A percentile compares a stretch with the other conserved stretches of the same genome.
These are phyloP conservation scores for Phaethornis superciliosus DNA, from an alignment of 2,113 vertebrate genomes.

Conservation along the genomic window DNA sequence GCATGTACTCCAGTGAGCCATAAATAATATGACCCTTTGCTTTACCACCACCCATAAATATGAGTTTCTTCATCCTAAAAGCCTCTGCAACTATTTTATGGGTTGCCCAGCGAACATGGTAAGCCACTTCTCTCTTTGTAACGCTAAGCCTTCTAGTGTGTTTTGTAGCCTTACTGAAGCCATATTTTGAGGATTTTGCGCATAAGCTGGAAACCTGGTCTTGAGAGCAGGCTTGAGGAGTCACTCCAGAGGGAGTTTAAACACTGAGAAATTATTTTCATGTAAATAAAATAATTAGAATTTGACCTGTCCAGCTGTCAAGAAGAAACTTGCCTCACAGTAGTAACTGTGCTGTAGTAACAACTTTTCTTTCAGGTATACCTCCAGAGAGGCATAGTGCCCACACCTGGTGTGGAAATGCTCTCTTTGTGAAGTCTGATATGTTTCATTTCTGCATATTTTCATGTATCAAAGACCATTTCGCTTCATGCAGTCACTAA, in stretches of 20 bases:
- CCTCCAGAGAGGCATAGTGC: background rate
- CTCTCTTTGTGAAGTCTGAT: background rate
- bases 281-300: background rate
- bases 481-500: background rate
- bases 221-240: background rate
- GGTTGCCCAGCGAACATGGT: background rate
- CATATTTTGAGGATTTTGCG: background rate
- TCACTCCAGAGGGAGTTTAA: accelerated
- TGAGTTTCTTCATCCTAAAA: background rate
- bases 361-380: background rate
- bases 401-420: background rate
- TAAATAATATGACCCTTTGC: background rate
- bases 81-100: background rate
- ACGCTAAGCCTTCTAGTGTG: background rate
- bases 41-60: background rate
- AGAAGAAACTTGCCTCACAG: background rate
- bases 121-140: background rate
- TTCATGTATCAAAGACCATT: background rate
- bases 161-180: background rate
- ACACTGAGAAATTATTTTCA: background rate
- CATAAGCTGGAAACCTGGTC: background rate
- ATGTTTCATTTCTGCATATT: background rate
- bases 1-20: background rate
- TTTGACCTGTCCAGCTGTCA: background rate
- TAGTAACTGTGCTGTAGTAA: too few relatives aligned